Base-by-base conservation (phyloP, 92 coral and sea anemone species). In the Porites cylindrica region DNA sequence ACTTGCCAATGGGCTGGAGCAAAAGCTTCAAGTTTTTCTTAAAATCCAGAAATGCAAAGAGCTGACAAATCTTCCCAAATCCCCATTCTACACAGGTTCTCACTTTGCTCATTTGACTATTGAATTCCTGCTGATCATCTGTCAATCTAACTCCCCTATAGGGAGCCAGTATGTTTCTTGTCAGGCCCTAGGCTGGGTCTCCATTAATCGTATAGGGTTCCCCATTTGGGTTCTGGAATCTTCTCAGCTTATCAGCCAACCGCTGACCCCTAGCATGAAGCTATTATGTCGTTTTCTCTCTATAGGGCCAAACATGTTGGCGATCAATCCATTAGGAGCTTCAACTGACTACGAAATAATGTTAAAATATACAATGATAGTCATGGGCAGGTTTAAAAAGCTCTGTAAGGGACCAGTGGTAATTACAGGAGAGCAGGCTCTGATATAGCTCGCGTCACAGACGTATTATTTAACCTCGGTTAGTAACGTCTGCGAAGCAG, bases 281-380 rank as follows among this genome's bases (percentile, higher is more conserved):
- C 93, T 93, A 85, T 89, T 91, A 63, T 92, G 93, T 52, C 92
- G 70, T 58, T 79, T 59, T 67, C 94, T 90, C 60, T 88, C 90
- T 59, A 89, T 92, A 5, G 91, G 90, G 7, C 95, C 93, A 91
- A 77, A 91, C 80, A 88, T 7, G 66, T 88, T 74, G 20, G 72
- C 88, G 6, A 89, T 85, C 10, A 92, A 76, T 3, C 95, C 95
- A 81, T 92, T 86, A 6, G 91, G 95, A 13, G 95, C 93, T 4
- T 68, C 70, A 32, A 91, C 91, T n/a, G 94, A 91, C 94, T 91
- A 20, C 11, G 82, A 81, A 43, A 13, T 20, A n/a, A 67, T 67
- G 11, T 54, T 54, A 54, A 38, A 38, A 38, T 38, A 38, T 38
- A 38, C 47, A 38, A 38, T 29, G 32, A 29, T 38, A 38, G 47